Evolutionary conservation across 2,113 vertebrate genomes (phyloP).

Genomic region (Limnothrissa miodon): DNA sequence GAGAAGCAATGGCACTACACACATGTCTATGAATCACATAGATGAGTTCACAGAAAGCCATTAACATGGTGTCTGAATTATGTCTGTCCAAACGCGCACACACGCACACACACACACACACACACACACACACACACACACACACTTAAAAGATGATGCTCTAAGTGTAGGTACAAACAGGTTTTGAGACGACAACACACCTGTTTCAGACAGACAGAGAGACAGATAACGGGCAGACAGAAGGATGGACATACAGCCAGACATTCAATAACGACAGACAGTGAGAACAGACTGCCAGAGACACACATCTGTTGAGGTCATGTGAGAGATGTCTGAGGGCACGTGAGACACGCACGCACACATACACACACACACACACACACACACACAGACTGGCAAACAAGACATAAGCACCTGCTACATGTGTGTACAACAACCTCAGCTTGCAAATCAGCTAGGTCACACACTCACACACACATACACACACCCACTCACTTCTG

Average conservation of each 20-base stretch:
- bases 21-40: neutral
- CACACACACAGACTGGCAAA: neutral
- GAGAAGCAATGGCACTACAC: neutral
- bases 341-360: neutral
- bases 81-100: neutral
- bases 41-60: neutral
- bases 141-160: neutral
- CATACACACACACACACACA: neutral
- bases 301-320: neutral
- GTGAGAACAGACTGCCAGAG: neutral
- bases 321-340: neutral
- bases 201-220: neutral
- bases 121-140: neutral
- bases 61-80: neutral
- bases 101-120: neutral
- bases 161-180: neutral
- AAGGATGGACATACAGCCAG: neutral
- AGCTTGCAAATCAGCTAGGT: neutral
- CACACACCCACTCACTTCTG: neutral
- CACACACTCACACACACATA: neutral
- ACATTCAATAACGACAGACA: neutral
- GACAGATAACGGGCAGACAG: neutral
- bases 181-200: neutral
- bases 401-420: neutral
- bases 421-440: neutral